A percentile compares a stretch with the other conserved stretches of the same genome.
Evolutionary conservation across 2,797 vertebrate genomes (phyloP).

Genomic region (Apodemus agrarius): DNA sequence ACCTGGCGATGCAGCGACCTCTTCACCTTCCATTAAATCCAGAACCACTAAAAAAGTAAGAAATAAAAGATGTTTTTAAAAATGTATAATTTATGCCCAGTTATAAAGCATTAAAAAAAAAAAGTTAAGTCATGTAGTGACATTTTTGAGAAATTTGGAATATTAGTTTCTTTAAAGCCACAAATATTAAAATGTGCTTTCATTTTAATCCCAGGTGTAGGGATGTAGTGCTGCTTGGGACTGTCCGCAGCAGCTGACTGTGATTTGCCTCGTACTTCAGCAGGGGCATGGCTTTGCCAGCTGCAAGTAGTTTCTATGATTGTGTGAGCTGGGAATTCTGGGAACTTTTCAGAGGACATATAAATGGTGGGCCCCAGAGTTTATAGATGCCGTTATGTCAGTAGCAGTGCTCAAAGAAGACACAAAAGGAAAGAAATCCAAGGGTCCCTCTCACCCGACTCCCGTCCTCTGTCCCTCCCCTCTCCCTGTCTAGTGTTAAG

Average conservation of each 20-base stretch:
- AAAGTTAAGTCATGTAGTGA: neutral
- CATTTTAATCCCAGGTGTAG: neutral
- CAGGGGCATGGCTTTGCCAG: neutral
- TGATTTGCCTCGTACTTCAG: neutral
- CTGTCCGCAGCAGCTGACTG: neutral
- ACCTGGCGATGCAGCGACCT: neutral
- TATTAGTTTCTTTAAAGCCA: neutral
- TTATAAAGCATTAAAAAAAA: neutral
- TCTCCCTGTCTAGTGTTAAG: neutral
- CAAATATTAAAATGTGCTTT: neutral
- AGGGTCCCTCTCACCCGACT: too few species aligned
- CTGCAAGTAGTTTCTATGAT: neutral
- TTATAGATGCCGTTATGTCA: neutral
- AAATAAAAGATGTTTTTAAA: too few species aligned
- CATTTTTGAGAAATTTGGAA: neutral
- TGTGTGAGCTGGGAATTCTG: neutral
- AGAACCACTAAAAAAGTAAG: constrained; percentile 37
- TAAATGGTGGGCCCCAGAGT: neutral
- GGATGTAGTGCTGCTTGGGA: neutral
- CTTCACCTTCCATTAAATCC: constrained; percentile 72
- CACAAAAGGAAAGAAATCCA: neutral
- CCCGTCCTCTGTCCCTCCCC: neutral
- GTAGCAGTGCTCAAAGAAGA: too few species aligned
- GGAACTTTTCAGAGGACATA: neutral
- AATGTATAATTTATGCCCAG: neutral